phyloP scores from a whole-genome alignment of 2,113 vertebrate genomes.

The Passer domesticus region DNA sequence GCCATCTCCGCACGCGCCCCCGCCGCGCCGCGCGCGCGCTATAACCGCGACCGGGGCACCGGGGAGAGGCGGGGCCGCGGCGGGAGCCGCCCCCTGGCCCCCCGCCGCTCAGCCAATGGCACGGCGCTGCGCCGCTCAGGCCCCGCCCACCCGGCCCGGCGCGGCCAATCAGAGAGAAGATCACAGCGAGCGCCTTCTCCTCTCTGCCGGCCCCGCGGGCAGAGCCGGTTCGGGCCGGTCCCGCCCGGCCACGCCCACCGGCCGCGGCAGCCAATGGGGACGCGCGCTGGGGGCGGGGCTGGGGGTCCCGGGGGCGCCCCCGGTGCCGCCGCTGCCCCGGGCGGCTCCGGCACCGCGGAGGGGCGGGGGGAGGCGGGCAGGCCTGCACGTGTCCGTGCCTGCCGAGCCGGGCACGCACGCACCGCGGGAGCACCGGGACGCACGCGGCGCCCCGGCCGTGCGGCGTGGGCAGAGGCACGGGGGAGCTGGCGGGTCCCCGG shows the following conservation, averaged over 20 bases:
- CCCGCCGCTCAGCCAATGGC: background rate
- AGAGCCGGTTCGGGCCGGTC: slow-evolving; percentile 27
- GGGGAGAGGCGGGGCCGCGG: rapidly evolving
- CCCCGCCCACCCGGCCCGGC: rapidly evolving
- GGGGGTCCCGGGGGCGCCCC: background rate
- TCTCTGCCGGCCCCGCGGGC: background rate
- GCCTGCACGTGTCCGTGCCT: background rate
- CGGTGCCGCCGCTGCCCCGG: background rate
- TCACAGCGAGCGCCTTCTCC: rapidly evolving
- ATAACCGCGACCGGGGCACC: background rate
- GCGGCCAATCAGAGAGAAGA: background rate
- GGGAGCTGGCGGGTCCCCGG: background rate
- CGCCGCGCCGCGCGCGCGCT: background rate
- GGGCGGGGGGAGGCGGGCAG: rapidly evolving
- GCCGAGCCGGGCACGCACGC: background rate
- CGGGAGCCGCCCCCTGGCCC: background rate
- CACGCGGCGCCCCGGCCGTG: background rate
- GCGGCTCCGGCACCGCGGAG: background rate
- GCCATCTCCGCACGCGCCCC: background rate
- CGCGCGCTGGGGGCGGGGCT: background rate
- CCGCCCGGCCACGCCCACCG: background rate
- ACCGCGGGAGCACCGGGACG: background rate
- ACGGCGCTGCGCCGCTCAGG: rapidly evolving
- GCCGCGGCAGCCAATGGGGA: background rate
- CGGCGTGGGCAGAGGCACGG: background rate